Evolutionary conservation across 2,888 invertebrate genomes (phyloP).

Genomic region (Cephus spinipes): DNA sequence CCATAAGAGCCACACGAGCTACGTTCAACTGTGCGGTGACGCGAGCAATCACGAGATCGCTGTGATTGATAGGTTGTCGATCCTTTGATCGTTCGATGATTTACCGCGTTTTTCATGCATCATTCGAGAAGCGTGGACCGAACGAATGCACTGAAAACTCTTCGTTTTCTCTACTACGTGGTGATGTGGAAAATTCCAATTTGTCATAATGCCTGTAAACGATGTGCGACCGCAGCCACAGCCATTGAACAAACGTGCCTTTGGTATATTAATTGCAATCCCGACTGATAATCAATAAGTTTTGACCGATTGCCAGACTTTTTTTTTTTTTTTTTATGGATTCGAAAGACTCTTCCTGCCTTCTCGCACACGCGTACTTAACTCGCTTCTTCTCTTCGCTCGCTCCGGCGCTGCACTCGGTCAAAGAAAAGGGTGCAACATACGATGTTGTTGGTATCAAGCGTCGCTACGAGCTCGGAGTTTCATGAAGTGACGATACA

Average conservation of each 20-base stretch:
- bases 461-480: background rate
- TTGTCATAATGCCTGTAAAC: conserved; percentile 5
- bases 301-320: conserved; percentile 7
- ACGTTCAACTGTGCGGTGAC: too few species aligned
- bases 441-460: background rate
- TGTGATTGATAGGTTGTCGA: background rate
- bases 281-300: conserved; percentile 10
- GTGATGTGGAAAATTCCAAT: background rate
- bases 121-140: background rate
- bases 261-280: conserved; percentile 3
- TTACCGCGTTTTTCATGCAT: background rate
- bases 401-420: too few species aligned
- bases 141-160: background rate
- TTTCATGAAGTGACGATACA: background rate
- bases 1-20: too few species aligned
- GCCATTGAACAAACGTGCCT: background rate
- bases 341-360: background rate
- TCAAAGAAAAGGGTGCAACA: background rate
- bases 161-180: background rate
- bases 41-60: background rate
- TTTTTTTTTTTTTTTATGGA: conserved; percentile 1
- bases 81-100: background rate
- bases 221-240: background rate
- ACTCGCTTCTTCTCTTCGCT: too few species aligned
- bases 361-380: background rate